Conservation (phyloP, 2,797 vertebrate species). For the Kryptolebias ocellatus region DNA sequence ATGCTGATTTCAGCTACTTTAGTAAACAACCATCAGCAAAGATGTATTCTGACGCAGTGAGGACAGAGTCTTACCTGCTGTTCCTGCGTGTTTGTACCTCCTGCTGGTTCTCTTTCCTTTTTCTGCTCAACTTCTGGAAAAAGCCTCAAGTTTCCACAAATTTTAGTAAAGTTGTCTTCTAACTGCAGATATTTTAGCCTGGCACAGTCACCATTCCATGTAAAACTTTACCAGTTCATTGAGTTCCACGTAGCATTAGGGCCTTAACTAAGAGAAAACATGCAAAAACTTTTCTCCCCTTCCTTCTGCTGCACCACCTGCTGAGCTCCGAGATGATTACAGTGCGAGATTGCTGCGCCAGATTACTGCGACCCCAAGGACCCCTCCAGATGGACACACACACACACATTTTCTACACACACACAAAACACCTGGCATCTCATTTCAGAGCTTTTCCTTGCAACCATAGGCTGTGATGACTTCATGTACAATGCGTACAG, state of each 20-base stretch:
- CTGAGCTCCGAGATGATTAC: slow-evolving; percentile 76
- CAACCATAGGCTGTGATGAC: slow-evolving; percentile 47
- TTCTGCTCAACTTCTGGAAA: slow-evolving; percentile 19
- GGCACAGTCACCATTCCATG: neutral
- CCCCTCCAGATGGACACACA: slow-evolving; percentile 76
- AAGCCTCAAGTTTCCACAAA: slow-evolving; percentile 38
- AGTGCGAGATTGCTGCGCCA: slow-evolving; percentile 74
- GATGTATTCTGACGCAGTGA: slow-evolving; percentile 44
- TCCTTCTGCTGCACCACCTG: slow-evolving; percentile 74
- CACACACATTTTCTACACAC: slow-evolving; percentile 26
- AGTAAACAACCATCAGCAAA: slow-evolving; percentile 44
- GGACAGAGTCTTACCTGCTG: slow-evolving; percentile 20
- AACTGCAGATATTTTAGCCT: neutral
- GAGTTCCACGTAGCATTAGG: slow-evolving; percentile 16
- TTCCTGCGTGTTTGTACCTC: slow-evolving; percentile 27
- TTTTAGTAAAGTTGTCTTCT: neutral
- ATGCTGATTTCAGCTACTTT: neutral
- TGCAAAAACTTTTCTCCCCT: slow-evolving; percentile 64
- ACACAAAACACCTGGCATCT: slow-evolving; percentile 63
- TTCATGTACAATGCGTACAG: slow-evolving; percentile 45
- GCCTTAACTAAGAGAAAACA: slow-evolving; percentile 43
- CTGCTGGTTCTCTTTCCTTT: slow-evolving; percentile 19
- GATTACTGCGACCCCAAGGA: slow-evolving; percentile 77
- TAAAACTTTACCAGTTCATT: slow-evolving; percentile 8
- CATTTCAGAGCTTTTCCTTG: slow-evolving; percentile 55